phyloP scores from a whole-genome alignment of 2,113 vertebrate species.

The Pungitius pungitius region DNA sequence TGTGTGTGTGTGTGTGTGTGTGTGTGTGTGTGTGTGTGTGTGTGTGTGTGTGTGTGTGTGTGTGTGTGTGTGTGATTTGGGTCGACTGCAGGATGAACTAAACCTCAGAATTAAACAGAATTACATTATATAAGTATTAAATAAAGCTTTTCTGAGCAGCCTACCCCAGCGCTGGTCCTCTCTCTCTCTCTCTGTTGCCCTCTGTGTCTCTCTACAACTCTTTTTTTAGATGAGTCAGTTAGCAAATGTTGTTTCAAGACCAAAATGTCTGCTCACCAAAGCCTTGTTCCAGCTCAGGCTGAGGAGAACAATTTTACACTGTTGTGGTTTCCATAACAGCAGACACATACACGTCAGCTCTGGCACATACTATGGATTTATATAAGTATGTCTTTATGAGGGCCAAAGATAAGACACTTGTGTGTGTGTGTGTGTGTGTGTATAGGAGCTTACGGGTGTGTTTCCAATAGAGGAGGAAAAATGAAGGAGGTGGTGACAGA shows the following conservation, averaged over 20 bases:
- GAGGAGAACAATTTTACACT: neutral
- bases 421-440: no score
- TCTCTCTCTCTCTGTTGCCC: neutral
- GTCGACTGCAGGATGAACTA: slow-evolving; percentile 1
- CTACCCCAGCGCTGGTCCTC: neutral
- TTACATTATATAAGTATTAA: slow-evolving; percentile 30
- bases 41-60: neutral
- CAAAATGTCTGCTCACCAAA: neutral
- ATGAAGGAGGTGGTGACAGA: slow-evolving; percentile 33
- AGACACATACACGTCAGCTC: no score
- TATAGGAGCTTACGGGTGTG: neutral
- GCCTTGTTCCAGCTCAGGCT: neutral
- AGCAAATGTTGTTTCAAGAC: slow-evolving; percentile 17
- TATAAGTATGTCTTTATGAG: neutral
- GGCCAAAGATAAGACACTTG: slow-evolving; percentile 1
- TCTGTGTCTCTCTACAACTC: neutral
- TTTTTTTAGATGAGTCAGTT: slow-evolving; percentile 9
- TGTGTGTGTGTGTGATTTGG: neutral
- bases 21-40: neutral
- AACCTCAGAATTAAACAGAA: slow-evolving; percentile 33
- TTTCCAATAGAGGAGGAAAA: slow-evolving; percentile 24
- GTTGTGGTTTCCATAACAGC: neutral
- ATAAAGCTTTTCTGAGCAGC: slow-evolving; percentile 23
- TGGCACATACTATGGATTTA: neutral
- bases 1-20: neutral